A percentile compares a stretch with the other conserved stretches of the same genome.
phyloP scores from a whole-genome alignment of 2,888 invertebrate species.

The Nesidiocoris tenuis region DNA sequence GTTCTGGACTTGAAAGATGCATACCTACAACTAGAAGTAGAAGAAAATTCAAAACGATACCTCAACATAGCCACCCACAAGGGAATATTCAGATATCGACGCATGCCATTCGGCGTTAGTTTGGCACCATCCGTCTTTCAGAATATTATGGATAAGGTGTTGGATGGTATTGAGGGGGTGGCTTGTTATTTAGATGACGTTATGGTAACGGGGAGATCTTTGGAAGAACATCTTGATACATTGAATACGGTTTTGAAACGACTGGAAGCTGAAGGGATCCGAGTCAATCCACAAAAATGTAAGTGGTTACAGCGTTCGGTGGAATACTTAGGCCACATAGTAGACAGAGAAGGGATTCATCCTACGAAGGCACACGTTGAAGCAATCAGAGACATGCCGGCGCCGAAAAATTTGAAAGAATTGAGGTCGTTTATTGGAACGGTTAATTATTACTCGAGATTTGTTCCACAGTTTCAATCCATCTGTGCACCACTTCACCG shows the following conservation, averaged over 20 bases:
- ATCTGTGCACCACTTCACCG: background rate
- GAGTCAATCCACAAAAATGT: background rate
- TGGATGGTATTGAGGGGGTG: background rate
- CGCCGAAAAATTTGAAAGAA: slow-evolving; percentile 3
- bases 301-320: background rate
- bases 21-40: background rate
- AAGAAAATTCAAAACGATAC: background rate
- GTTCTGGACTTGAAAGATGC: slow-evolving; percentile 16
- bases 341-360: background rate
- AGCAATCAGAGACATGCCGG: background rate
- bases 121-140: background rate
- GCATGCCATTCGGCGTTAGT: background rate
- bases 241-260: background rate
- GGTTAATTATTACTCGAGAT: background rate
- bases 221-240: background rate
- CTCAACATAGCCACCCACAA: background rate
- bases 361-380: background rate
- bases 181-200: background rate
- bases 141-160: background rate
- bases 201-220: background rate
- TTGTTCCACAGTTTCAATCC: background rate
- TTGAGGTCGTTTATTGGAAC: background rate
- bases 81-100: background rate
- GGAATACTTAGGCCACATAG: background rate
- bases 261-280: background rate